phyloP scores from a whole-genome alignment of 92 coral and sea anemone genomes.

The Actinostola sp. region DNA sequence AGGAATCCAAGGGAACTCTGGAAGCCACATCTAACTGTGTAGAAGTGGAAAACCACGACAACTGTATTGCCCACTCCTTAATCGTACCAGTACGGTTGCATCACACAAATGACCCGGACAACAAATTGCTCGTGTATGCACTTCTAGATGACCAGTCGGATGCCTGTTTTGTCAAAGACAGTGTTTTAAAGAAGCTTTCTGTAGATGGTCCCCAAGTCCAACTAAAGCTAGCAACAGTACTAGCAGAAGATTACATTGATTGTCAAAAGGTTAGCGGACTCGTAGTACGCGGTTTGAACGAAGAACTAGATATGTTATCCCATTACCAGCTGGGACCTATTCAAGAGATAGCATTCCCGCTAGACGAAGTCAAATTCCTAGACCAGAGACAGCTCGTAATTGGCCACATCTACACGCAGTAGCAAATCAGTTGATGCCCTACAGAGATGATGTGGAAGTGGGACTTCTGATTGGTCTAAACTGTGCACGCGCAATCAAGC shows the following conservation, averaged over 20 bases:
- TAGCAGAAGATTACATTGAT: slow-evolving; percentile 42
- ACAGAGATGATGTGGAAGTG: too few species aligned
- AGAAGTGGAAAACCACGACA: too few species aligned
- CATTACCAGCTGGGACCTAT: slow-evolving; percentile 41
- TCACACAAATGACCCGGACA: slow-evolving; percentile 21
- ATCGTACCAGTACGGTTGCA: slow-evolving; percentile 55
- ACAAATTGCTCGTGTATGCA: slow-evolving; percentile 47
- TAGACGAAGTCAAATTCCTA: slow-evolving; percentile 49
- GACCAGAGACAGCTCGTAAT: slow-evolving; percentile 24
- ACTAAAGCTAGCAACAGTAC: slow-evolving; percentile 50
- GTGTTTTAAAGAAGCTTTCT: slow-evolving; percentile 23
- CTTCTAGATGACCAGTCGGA: slow-evolving; percentile 61
- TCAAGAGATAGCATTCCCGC: slow-evolving; percentile 38
- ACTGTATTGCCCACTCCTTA: slow-evolving; percentile 47
- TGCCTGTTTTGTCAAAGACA: slow-evolving; percentile 43
- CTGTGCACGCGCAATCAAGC: slow-evolving; percentile 32
- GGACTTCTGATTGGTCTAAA: slow-evolving; percentile 61
- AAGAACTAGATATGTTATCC: slow-evolving; percentile 35
- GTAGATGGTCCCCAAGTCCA: slow-evolving; percentile 46
- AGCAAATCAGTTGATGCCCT: slow-evolving; percentile 31
- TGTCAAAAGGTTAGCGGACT: too few species aligned
- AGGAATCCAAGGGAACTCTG: too few species aligned
- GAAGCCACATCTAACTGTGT: too few species aligned
- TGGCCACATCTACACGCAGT: slow-evolving; percentile 62
- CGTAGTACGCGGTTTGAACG: too few species aligned